Percentiles rank a stretch among this genome's conserved stretches.
phyloP scores from a whole-genome alignment of 1,140 invertebrate genomes.

The Sminthurinus signatus region DNA sequence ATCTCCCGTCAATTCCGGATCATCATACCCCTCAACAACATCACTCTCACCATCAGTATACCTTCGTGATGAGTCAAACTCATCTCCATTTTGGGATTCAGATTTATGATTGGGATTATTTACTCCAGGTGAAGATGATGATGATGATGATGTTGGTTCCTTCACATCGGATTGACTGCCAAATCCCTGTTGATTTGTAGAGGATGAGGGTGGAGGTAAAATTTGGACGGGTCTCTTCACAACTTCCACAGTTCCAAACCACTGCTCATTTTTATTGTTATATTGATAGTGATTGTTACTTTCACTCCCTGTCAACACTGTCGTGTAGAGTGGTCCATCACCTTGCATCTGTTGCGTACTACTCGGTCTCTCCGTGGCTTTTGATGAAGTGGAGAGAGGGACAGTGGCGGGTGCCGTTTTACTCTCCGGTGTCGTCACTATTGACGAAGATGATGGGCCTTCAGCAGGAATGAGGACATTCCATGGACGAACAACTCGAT shows the following conservation, averaged over 20 bases:
- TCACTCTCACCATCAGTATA: too few species aligned
- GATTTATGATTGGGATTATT: too few species aligned
- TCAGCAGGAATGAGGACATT: too few species aligned
- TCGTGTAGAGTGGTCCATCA: neutral
- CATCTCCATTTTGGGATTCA: too few species aligned
- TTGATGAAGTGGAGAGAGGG: neutral
- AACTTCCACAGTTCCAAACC: neutral
- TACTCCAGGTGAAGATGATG: too few species aligned
- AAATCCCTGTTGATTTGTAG: neutral
- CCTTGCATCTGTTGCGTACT: conserved; percentile 30
- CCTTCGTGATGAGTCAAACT: too few species aligned
- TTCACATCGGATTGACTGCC: neutral
- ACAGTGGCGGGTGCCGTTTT: conserved; percentile 25
- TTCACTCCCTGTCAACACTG: neutral
- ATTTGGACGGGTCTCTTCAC: neutral
- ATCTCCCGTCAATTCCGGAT: too few species aligned
- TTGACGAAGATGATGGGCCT: neutral
- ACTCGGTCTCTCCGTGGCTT: conserved; percentile 14
- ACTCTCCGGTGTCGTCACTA: conserved; percentile 12
- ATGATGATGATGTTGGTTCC: neutral
- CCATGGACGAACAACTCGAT: too few species aligned
- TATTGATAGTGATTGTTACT: conserved; percentile 3
- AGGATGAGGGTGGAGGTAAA: neutral
- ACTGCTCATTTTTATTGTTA: neutral
- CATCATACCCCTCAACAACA: too few species aligned